phyloP scores from a whole-genome alignment of 2,113 vertebrate genomes.

The Microcebus griseorufus region DNA sequence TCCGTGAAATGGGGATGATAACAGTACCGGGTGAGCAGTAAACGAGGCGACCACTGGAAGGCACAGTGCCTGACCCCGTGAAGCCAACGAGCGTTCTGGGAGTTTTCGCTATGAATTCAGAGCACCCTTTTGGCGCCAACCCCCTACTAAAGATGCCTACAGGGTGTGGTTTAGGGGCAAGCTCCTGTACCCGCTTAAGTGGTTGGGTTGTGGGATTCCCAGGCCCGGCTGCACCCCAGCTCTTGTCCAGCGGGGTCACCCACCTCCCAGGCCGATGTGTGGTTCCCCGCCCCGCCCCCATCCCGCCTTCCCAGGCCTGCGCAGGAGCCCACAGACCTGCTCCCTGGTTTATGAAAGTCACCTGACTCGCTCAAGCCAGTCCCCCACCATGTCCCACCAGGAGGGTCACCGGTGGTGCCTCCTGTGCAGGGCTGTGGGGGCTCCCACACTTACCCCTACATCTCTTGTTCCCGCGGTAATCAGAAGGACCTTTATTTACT shows the following conservation, averaged over 20 bases:
- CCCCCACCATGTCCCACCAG: accelerated
- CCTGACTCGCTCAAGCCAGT: not conserved
- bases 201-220: not conserved
- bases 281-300: no score
- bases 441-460: not conserved
- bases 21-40: not conserved
- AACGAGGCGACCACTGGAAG: not conserved
- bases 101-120: not conserved
- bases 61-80: not conserved
- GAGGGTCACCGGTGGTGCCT: not conserved
- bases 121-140: not conserved
- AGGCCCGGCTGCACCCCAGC: not conserved
- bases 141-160: not conserved
- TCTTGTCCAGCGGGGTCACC: not conserved
- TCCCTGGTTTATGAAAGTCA: not conserved
- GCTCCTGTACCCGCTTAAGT: not conserved
- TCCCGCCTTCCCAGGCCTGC: not conserved
- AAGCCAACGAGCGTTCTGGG: accelerated
- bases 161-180: not conserved
- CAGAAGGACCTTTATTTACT: no score
- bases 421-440: not conserved
- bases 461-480: not conserved
- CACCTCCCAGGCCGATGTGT: not conserved
- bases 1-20: not conserved
- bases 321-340: not conserved